These are phyloP conservation scores for Okamejei kenojei DNA, from an alignment of 2,797 vertebrate species.

Conservation along the genomic window DNA sequence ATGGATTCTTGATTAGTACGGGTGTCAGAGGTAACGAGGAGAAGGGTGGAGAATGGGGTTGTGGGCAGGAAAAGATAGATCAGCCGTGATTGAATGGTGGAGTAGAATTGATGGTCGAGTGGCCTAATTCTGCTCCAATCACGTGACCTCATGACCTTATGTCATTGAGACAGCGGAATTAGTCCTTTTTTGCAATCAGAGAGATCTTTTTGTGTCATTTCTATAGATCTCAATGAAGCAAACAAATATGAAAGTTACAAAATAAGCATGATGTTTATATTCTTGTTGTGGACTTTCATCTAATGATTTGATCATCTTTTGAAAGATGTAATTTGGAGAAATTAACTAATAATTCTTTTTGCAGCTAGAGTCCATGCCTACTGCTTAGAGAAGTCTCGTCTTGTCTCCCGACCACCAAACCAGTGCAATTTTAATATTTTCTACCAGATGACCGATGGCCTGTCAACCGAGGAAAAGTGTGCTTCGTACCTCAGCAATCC, in stretches of 20 bases:
- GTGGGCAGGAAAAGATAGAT: too few species aligned
- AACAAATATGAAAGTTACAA: background rate
- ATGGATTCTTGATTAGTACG: too few species aligned
- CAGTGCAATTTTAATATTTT: conserved; percentile 85
- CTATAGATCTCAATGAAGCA: background rate
- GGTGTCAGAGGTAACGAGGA: too few species aligned
- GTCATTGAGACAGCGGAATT: background rate
- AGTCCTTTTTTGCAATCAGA: background rate
- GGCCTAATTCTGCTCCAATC: too few species aligned
- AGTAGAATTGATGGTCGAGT: too few species aligned
- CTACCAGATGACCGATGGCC: conserved; percentile 79
- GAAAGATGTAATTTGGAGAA: background rate
- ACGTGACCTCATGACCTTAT: background rate
- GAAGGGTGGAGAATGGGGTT: too few species aligned
- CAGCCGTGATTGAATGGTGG: too few species aligned
- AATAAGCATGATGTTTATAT: background rate
- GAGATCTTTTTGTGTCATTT: background rate
- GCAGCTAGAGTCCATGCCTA: conserved; percentile 76
- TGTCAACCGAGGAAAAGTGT: conserved; percentile 77
- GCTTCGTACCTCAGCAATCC: conserved; percentile 70
- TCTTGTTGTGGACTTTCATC: background rate
- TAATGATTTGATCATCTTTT: background rate
- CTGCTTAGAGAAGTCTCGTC: conserved; percentile 84
- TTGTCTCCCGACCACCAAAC: conserved; percentile 62
- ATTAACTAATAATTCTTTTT: conserved; percentile 1